Conservation (phyloP, 2,888 invertebrate species). For the Drosophila paucipuncta region DNA sequence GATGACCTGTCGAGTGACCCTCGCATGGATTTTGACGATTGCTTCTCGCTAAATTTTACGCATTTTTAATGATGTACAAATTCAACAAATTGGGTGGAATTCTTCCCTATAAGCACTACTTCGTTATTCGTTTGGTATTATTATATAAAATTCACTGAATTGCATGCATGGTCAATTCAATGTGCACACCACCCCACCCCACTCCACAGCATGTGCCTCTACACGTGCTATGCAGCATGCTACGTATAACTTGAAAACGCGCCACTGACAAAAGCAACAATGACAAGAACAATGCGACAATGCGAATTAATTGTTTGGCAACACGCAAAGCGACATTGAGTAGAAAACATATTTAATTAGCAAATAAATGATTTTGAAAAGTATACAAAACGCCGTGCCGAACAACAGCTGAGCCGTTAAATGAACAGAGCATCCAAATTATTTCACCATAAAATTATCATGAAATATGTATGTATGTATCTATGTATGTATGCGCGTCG, state of each 20-base stretch:
- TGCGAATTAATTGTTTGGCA: conserved; percentile 46
- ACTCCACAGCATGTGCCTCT: neutral
- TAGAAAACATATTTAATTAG: conserved; percentile 65
- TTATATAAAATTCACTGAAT: conserved; percentile 23
- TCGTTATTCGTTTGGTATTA: conserved; percentile 7
- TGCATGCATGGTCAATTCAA: conserved; percentile 12
- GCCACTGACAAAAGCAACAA: conserved; percentile 10
- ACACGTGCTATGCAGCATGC: conserved; percentile 13
- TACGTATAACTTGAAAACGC: conserved; percentile 28
- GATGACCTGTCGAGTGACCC: neutral
- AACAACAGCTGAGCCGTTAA: conserved; percentile 37
- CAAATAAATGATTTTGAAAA: conserved; percentile 62
- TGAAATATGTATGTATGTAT: conserved; percentile 27
- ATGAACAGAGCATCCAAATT: conserved; percentile 64
- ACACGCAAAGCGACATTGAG: conserved; percentile 32
- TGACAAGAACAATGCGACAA: conserved; percentile 6
- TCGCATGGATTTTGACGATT: conserved; percentile 3
- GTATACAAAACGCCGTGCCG: neutral
- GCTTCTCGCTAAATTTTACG: neutral
- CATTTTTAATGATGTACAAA: conserved; percentile 28
- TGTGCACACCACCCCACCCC: conserved; percentile 1
- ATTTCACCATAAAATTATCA: conserved; percentile 68
- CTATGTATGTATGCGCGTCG: conserved; percentile 23
- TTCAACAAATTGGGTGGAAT: conserved; percentile 1
- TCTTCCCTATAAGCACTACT: neutral